Evolutionary conservation across 2,113 vertebrate species (phyloP), one percentile per base, ranked within the genome.

Genomic region (Dolichotis patagonum): DNA sequence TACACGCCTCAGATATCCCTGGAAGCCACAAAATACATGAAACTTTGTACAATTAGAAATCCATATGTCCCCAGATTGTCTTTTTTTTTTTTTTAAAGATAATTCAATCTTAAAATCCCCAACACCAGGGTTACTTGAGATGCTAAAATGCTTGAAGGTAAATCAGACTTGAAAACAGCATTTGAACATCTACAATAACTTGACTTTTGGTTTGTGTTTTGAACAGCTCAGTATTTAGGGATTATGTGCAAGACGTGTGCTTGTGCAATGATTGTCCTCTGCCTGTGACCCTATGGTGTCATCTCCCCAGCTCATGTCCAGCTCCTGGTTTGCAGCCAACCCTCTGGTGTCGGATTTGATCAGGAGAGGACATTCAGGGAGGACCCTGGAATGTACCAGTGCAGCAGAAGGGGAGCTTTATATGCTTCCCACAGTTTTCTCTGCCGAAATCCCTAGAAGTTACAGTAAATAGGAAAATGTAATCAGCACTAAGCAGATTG

Each of bases 401-500:
- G 22, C 43, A 94, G 94, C 90, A 94, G 89, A 93, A 85, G 24
- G 9, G 46, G 38, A 6, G 12, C 67, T 92, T 90, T 80, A 30
- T 97, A 97, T 95, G 93, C 71, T 82, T 8, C 49, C 85, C 5
- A 0, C 10, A 26, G 13, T 88, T 28, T 94, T 93, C 95, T 96
- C 60, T 22, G 91, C 8, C 95, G 0, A 0, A 78, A 86, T 97
- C 88, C 83, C 75, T 94, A 41, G 19, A 89, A 96, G 80, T 92
- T 90, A 38, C 0, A 54, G 54, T 78, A 30, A 83, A 41, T 75
- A 26, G 46, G 90, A 71, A 69, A 91, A 0, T 82, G 17, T 83
- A 94, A 94, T 56, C 93, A 38, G 71, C 78, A 75, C 91, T 81
- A 90, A 90, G 88, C 90, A 82, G 35, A 89, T 96, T 92, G 96